Evolutionary conservation across 2,797 vertebrate species (phyloP).

Genomic region (Cetoscarus ocellatus): DNA sequence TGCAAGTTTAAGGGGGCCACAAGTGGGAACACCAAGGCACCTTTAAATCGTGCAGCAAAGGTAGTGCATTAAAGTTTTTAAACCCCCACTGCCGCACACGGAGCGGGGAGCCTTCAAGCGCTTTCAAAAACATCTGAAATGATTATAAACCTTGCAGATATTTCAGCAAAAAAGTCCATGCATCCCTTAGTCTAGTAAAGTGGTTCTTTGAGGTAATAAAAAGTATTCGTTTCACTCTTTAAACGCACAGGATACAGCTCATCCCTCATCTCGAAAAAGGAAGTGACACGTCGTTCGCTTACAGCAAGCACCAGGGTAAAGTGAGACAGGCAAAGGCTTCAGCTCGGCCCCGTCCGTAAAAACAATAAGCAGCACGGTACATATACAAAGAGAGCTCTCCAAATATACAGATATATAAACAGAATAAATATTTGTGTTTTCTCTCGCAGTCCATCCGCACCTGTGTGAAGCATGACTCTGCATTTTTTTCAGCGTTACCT

Average conservation of each 20-base stretch:
- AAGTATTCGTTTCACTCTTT: slow-evolving; percentile 81
- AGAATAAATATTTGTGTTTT: slow-evolving; percentile 84
- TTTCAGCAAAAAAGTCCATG: slow-evolving; percentile 79
- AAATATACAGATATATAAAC: slow-evolving; percentile 92
- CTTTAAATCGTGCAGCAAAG: slow-evolving; percentile 85
- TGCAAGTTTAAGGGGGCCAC: slow-evolving; percentile 84
- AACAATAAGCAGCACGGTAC: slow-evolving; percentile 82
- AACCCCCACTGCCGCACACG: slow-evolving; percentile 58
- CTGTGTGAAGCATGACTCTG: slow-evolving; percentile 62
- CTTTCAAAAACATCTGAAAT: slow-evolving; percentile 59
- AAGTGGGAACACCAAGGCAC: slow-evolving; percentile 86
- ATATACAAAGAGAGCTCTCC: slow-evolving; percentile 86
- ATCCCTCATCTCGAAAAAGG: slow-evolving; percentile 72
- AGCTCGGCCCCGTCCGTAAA: slow-evolving; percentile 73
- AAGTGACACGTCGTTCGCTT: slow-evolving; percentile 78
- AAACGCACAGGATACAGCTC: slow-evolving; percentile 74
- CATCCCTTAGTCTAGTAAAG: slow-evolving; percentile 77
- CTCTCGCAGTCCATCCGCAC: slow-evolving; percentile 66
- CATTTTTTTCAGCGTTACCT: slow-evolving; percentile 80
- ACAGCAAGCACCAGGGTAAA: slow-evolving; percentile 85
- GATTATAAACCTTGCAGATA: slow-evolving; percentile 65
- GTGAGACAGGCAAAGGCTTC: slow-evolving; percentile 77
- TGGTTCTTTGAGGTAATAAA: slow-evolving; percentile 85
- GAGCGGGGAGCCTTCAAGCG: slow-evolving; percentile 58
- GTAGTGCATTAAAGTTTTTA: slow-evolving; percentile 79